Conservation (phyloP, 2,888 invertebrate species). For the Hirtodrosophila cameraria region DNA sequence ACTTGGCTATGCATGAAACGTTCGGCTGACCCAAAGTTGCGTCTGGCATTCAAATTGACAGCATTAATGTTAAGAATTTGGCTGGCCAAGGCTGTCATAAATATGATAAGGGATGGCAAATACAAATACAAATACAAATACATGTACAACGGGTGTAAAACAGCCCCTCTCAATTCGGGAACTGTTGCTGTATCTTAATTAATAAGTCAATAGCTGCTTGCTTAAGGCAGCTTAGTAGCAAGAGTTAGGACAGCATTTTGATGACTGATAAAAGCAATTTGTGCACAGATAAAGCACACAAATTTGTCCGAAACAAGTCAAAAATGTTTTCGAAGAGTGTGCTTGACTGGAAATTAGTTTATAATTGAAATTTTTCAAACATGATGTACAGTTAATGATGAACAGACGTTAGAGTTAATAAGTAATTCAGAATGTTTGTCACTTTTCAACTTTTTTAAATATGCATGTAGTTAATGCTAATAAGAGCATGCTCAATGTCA, state of each 20-base stretch:
- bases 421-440: too few relatives aligned
- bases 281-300: conserved; percentile 9
- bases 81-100: conserved; percentile 63
- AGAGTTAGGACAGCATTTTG: conserved; percentile 7
- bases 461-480: too few relatives aligned
- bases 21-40: conserved; percentile 41
- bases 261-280: conserved; percentile 22
- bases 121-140: too few relatives aligned
- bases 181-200: conserved; percentile 62
- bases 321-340: not conserved
- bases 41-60: conserved; percentile 74
- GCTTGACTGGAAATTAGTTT: not conserved
- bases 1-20: conserved; percentile 65
- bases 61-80: conserved; percentile 47
- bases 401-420: too few relatives aligned
- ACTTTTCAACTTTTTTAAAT: too few relatives aligned
- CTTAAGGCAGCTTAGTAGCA: conserved; percentile 43
- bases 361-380: not conserved
- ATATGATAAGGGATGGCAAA: conserved; percentile 67
- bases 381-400: too few relatives aligned
- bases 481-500: not conserved
- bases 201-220: conserved; percentile 70
- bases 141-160: conserved; percentile 9
- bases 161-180: conserved; percentile 3
- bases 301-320: conserved; percentile 9